Conservation (phyloP, 1,140 invertebrate species). For the Ylistrum balloti region DNA sequence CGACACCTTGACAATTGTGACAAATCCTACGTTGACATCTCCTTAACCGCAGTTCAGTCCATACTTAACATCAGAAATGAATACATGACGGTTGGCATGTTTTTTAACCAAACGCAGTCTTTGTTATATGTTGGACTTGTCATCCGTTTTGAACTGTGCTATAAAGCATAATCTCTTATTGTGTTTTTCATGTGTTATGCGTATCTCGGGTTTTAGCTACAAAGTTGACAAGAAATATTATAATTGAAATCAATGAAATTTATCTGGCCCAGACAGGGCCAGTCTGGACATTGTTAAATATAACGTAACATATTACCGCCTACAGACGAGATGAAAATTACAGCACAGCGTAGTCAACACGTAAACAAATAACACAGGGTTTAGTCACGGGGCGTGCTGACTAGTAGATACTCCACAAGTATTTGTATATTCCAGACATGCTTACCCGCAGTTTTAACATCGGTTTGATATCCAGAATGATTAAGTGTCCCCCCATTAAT, state of each 20-base stretch:
- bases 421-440: constrained; percentile 30
- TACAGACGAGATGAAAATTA: constrained; percentile 20
- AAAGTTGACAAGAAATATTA: not conserved
- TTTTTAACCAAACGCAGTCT: no score
- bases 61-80: no score
- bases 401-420: not conserved
- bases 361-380: not conserved
- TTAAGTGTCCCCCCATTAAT: not conserved
- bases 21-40: no score
- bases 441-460: not conserved
- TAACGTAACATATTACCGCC: not conserved
- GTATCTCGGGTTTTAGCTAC: no score
- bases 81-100: no score
- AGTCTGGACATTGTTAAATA: not conserved
- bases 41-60: no score
- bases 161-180: no score
- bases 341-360: not conserved
- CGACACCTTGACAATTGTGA: no score
- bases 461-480: not conserved
- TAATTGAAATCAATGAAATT: not conserved
- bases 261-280: not conserved
- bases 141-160: no score
- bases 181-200: no score
- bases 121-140: no score
- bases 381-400: not conserved